Conservation (phyloP, 1,140 invertebrate species). For the Nasonia giraulti region DNA sequence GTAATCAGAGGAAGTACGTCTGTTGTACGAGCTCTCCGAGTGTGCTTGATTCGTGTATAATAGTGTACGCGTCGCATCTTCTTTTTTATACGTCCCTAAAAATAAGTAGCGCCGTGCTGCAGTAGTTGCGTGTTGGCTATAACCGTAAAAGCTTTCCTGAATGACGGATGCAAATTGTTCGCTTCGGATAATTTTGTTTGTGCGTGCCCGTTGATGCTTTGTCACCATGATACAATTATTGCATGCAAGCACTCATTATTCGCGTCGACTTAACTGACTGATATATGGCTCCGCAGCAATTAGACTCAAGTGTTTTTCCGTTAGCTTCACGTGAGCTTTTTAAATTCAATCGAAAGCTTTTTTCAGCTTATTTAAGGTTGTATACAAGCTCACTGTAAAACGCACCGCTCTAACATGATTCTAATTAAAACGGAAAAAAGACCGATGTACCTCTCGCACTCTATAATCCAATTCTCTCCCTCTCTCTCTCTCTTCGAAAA, state of each 20-base stretch:
- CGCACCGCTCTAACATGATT: too few relatives aligned
- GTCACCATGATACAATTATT: neutral
- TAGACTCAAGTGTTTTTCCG: neutral
- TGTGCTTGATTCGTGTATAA: neutral
- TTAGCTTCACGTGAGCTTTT: too few relatives aligned
- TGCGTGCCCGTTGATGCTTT: neutral
- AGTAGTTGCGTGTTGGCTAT: neutral
- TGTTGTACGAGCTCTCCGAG: too few relatives aligned
- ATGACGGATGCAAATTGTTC: slow-evolving; percentile 5
- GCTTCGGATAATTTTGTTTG: slow-evolving; percentile 11
- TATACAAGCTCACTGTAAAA: too few relatives aligned
- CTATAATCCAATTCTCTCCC: too few relatives aligned
- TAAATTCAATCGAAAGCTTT: too few relatives aligned
- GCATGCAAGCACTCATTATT: neutral
- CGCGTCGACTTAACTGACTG: neutral
- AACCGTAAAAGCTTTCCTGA: neutral
- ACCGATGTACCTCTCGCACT: too few relatives aligned
- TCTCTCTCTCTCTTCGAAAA: too few relatives aligned
- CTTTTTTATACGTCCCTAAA: neutral
- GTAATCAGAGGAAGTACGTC: too few relatives aligned
- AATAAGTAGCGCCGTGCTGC: neutral
- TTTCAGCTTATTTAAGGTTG: too few relatives aligned
- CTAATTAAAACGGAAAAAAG: too few relatives aligned
- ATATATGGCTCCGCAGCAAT: neutral
- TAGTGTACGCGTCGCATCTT: neutral